Evolutionary conservation across 2,113 vertebrate genomes (phyloP), one percentile per base, ranked within the genome.

Genomic region (Salvelinus namaycush): DNA sequence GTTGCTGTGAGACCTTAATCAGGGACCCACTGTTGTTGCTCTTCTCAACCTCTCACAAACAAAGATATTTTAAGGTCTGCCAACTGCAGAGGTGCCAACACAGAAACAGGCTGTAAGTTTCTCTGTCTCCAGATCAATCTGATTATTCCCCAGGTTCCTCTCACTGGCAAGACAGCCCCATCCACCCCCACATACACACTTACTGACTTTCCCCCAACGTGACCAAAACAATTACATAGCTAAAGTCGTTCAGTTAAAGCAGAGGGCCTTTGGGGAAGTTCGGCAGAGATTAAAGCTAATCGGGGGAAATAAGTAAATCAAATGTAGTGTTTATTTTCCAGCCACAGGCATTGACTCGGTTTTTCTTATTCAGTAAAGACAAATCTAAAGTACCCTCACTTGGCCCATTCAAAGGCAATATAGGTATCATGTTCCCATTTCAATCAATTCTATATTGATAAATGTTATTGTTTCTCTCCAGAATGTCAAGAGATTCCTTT

Each of bases 171-270:
- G 74, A 74, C 64, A 59, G 71, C 51, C 31, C n/a, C 39, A 44
- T 44, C 39, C 39, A 44, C 39, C 39, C 39, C 39, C 8, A 44
- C 75, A 83, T 82, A 76, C 74, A 76, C 84, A 79, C 79, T 76
- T 87, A 90, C 90, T 84, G 87, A 90, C 91, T 91, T 90, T 6
- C 8, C 22, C 88, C 79, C 87, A 67, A 91, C 89, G 84, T 86
- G 84, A 89, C 83, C 87, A 82, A 92, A 93, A 92, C 89, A 91
- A 92, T 92, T 90, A 84, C 24, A 76, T 76, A 80, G 78, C 81
- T 62, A 79, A 80, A 83, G 81, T 85, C 71, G 54, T 82, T 81
- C 48, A 81, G 71, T 81, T 82, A 80, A 81, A 83, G 76, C 79
- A 76, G 71, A 74, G 49, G 24, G 81, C 73, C 83, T 81, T 68